Percentiles rank a stretch among this genome's conserved stretches.
Conservation (phyloP, 2,797 vertebrate genomes). For the Synanceia verrucosa region DNA sequence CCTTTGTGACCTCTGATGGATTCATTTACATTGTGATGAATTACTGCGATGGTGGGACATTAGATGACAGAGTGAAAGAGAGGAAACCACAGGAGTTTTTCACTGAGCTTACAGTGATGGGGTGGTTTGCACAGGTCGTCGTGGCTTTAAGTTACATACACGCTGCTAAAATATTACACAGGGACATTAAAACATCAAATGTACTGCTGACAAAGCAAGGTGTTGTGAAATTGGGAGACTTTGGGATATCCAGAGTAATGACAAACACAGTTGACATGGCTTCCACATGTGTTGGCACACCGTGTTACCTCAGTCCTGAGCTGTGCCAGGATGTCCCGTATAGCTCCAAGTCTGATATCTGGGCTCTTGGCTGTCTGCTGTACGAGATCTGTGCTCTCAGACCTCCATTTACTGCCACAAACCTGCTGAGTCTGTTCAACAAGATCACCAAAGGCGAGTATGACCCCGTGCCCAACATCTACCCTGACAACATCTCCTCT, state of each 20-base stretch:
- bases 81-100: slow-evolving; percentile 68
- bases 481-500: slow-evolving; percentile 70
- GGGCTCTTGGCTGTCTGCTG: slow-evolving; percentile 85
- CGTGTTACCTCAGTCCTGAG: slow-evolving; percentile 86
- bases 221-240: slow-evolving; percentile 84
- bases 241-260: slow-evolving; percentile 86
- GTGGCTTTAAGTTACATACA: slow-evolving; percentile 84
- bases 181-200: slow-evolving; percentile 87
- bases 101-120: slow-evolving; percentile 75
- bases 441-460: slow-evolving; percentile 84
- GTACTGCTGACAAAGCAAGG: slow-evolving; percentile 83
- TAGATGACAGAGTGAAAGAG: slow-evolving; percentile 81
- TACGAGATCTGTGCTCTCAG: slow-evolving; percentile 82
- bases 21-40: slow-evolving; percentile 84
- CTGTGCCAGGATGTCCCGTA: slow-evolving; percentile 86
- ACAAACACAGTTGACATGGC: slow-evolving; percentile 82
- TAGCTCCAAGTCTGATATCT: slow-evolving; percentile 86
- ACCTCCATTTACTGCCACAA: slow-evolving; percentile 82
- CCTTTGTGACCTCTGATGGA: slow-evolving; percentile 71
- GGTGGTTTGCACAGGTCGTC: slow-evolving; percentile 83
- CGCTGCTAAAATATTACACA: slow-evolving; percentile 80
- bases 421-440: slow-evolving; percentile 81
- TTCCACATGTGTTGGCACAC: slow-evolving; percentile 85
- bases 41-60: slow-evolving; percentile 85
- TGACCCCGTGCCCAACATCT: slow-evolving; percentile 62